Conservation (phyloP, 2,888 invertebrate species). For the Stenoptilia bipunctidactyla region DNA sequence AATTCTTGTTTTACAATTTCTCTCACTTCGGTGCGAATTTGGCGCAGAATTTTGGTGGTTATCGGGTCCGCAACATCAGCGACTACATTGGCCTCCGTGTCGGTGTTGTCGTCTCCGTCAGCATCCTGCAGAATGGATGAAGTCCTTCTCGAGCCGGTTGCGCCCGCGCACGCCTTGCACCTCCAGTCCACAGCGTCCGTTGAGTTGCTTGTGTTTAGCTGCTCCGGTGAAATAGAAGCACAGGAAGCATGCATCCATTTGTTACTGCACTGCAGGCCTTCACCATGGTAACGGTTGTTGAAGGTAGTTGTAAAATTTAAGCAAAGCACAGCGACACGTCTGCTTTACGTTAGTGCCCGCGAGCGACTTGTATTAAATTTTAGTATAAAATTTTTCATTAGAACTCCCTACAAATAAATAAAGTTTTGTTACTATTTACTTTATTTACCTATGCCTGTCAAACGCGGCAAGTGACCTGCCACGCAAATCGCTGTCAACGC, state of each 20-base stretch:
- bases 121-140: constrained; percentile 1
- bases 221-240: constrained; percentile 1
- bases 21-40: constrained; percentile 3
- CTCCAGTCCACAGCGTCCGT: constrained; percentile 1
- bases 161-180: constrained; percentile 2
- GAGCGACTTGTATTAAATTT: too few relatives aligned
- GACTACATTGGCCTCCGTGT: neutral
- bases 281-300: too few relatives aligned
- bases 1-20: constrained; percentile 1
- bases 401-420: too few relatives aligned
- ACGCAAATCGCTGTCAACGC: too few relatives aligned
- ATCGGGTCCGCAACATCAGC: neutral
- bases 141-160: neutral
- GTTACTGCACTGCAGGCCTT: constrained; percentile 1
- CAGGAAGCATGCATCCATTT: constrained; percentile 1
- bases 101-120: neutral
- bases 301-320: too few relatives aligned
- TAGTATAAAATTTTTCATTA: too few relatives aligned
- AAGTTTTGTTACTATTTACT: too few relatives aligned
- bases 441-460: too few relatives aligned
- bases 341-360: too few relatives aligned
- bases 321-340: too few relatives aligned
- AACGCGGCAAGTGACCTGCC: too few relatives aligned
- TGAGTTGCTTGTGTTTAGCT: neutral
- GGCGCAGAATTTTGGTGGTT: neutral